phyloP scores from a whole-genome alignment of 2,113 vertebrate species.

The Melanocharis versteri region DNA sequence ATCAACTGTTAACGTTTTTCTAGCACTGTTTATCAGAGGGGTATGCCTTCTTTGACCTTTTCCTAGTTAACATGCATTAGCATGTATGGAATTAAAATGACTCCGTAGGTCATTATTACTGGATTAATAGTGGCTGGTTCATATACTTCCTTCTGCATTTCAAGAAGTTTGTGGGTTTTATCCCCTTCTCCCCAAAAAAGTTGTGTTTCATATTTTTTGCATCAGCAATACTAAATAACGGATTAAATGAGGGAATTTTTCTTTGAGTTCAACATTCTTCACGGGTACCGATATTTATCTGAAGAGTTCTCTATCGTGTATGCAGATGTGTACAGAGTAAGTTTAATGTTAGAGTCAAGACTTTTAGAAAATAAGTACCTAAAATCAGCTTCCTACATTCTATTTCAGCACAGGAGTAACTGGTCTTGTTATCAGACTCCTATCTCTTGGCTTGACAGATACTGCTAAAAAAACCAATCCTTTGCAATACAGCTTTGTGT shows the following conservation, averaged over 20 bases:
- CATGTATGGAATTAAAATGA: neutral
- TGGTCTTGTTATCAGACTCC: neutral
- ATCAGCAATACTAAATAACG: neutral
- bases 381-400: neutral
- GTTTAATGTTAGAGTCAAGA: neutral
- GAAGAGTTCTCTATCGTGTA: neutral
- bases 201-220: neutral
- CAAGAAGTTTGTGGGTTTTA: neutral
- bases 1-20: neutral
- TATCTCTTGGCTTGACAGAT: neutral
- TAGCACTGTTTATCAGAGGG: neutral
- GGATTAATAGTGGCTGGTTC: neutral
- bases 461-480: neutral
- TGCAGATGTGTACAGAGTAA: neutral
- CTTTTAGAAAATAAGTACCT: neutral
- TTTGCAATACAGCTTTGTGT: neutral
- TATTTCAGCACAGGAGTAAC: neutral
- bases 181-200: rapidly evolving
- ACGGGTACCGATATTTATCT: neutral
- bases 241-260: neutral
- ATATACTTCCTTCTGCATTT: neutral
- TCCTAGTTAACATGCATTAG: neutral
- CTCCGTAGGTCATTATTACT: neutral
- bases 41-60: neutral
- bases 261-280: neutral